Base-by-base conservation (phyloP, 1,140 invertebrate species). In the Elymnias hypermnestra region DNA sequence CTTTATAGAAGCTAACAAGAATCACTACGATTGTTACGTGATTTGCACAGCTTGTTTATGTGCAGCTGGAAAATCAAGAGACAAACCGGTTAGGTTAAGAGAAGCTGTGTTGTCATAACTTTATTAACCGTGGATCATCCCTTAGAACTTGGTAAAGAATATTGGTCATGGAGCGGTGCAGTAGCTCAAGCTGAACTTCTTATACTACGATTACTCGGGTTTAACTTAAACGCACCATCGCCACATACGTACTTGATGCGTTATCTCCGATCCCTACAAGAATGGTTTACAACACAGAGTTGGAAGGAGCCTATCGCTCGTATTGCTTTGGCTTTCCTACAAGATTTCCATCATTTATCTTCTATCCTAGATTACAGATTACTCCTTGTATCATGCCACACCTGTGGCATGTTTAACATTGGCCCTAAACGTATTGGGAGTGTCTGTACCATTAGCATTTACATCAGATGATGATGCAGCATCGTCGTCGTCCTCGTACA, bases 81-180 rank as follows among this genome's bases (percentile, higher is more conserved):
- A 97, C 73, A 94, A 97, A 71, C 90, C 91, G 14, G 79, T 97
- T 0, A 94, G 94, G 73, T 91, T 97, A 33, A 87, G 95, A 47
- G 96, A 98, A 76, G 92, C 98, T 3, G 94, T 98, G 58, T 98
- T 86, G 95, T 98, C 89, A 93, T 50, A 93, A 92, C 60, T 96
- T 94, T 1, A 87, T 98, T 7, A 93, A 97, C 63, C 89, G 94
- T 53, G 92, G 91, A 1, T 91, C 92, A 4, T 18, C 94, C 95
- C 1, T 76, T 98, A 17, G 95, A 97, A 72, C 89, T 97, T 36
- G 94, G 92, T 4, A 95, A 98, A 63, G 94, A 95, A 55, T 98
- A 97, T 79, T 97, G 94, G 93, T 91, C 90, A 14, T 92, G 97
- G 87, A 87, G 95, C 26, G 95, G 97, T 71, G 93, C 94, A 0